Evolutionary conservation across 2,888 invertebrate genomes (phyloP), one percentile per base, ranked within the genome.

Genomic region (Glaucopsyche alexis): DNA sequence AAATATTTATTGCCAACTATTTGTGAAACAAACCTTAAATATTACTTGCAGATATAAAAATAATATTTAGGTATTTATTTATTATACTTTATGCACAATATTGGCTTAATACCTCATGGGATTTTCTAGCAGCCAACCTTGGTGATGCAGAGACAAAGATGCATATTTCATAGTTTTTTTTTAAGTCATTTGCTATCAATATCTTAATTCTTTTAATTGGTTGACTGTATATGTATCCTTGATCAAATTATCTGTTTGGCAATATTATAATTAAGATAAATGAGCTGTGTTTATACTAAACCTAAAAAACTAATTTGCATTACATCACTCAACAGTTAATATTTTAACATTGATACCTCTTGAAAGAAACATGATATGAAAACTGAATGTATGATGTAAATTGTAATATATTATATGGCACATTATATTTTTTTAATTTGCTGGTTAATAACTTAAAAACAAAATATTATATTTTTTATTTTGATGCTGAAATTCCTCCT

Each of bases 261-360:
- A 72, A 72, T 49, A 66, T 60, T 65, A 40, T 50, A 66, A 64
- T 65, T 66, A 47, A 65, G 72, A 72, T 72, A 72, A 72, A 72
- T 40, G 49, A 13, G 19, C 16, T 50, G 29, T 65, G 65, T 65
- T 65, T 42, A 72, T n/a, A 66, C 64, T 40, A 65, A 65, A 40
- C 16, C 65, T 60, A 72, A 72, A 65, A 65, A 72, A 40, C 16
- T 65, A 47, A 64, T 72, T 72, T 49, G 16, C 72, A 64, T 72
- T 72, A 66, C 72, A 72, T 65, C 65, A 65, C 42, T 50, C 16
- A 49, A 65, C 16, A 50, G 16, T 49, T 72, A 64, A 65, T 50
- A 47, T 11, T 72, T 65, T 14, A 66, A 38, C 6, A 47, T 64
- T 47, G 5, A 38, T 50, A 65, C 19, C 49, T 7, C 29, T 47